Conservation (phyloP, 2,797 vertebrate genomes). For the Coreius guichenoti region DNA sequence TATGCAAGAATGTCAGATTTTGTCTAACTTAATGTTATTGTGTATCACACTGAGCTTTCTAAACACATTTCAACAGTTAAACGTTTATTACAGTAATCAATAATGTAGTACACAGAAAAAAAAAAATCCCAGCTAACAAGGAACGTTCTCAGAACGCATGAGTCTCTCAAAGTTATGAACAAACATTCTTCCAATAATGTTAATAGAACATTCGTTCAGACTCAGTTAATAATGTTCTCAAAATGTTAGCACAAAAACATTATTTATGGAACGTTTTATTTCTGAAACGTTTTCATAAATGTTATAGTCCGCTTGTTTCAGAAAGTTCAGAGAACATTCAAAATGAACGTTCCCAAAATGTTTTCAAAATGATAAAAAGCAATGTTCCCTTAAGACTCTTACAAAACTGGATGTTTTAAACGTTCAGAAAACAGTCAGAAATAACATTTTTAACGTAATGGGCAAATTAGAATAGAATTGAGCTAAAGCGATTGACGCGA, state of each 20-base stretch:
- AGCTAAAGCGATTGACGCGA: neutral
- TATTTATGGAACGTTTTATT: no score
- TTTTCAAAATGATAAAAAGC: neutral
- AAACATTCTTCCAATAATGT: no score
- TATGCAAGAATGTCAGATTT: no score
- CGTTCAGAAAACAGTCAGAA: neutral
- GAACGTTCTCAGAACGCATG: no score
- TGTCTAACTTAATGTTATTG: neutral
- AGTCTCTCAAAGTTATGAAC: no score
- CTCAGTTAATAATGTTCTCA: neutral
- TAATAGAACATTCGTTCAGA: no score
- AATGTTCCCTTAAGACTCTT: neutral
- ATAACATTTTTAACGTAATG: neutral
- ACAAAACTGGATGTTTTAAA: no score
- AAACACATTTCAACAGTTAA: neutral
- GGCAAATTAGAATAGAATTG: neutral
- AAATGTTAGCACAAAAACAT: neutral
- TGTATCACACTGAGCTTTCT: neutral
- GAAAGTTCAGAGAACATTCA: no score
- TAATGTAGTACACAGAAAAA: no score
- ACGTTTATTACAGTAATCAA: no score
- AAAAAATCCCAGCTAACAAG: no score
- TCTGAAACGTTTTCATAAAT: no score
- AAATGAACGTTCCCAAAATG: neutral
- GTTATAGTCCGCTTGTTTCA: neutral